Conservation (phyloP, 2,797 vertebrate species). For the Helostoma temminkii region DNA sequence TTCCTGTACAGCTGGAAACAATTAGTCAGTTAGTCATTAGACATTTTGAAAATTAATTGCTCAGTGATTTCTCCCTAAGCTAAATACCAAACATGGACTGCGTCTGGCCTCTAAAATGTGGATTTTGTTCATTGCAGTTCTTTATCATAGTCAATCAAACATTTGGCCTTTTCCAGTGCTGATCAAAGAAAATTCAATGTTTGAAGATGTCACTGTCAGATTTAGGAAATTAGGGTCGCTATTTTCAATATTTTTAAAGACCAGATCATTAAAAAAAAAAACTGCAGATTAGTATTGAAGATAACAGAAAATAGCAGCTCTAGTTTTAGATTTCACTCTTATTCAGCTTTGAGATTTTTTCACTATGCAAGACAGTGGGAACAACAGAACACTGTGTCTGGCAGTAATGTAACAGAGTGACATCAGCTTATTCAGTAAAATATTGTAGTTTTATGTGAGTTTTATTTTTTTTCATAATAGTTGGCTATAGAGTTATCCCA, state of each 20-base stretch:
- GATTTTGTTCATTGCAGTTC: not conserved
- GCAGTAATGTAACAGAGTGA: not conserved
- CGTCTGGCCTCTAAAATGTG: not conserved
- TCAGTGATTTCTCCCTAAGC: no score
- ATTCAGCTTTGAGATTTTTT: not conserved
- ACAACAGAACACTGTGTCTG: not conserved
- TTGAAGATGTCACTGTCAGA: not conserved
- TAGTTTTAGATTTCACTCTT: not conserved
- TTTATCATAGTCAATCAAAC: not conserved
- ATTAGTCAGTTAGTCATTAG: not conserved
- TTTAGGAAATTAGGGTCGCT: not conserved
- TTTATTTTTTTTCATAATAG: no score
- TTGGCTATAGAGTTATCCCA: no score
- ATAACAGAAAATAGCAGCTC: not conserved
- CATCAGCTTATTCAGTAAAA: slow-evolving; percentile 12
- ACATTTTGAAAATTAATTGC: no score
- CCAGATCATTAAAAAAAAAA: not conserved
- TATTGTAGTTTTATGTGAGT: no score
- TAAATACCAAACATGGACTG: no score
- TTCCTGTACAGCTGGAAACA: slow-evolving; percentile 1
- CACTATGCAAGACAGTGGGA: not conserved
- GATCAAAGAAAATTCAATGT: no score
- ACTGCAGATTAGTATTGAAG: not conserved
- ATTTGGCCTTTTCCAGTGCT: no score
- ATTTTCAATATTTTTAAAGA: not conserved